Evolutionary conservation across 1,140 invertebrate genomes (phyloP), one percentile per base, ranked within the genome.

Genomic region (Drosophila tristis): DNA sequence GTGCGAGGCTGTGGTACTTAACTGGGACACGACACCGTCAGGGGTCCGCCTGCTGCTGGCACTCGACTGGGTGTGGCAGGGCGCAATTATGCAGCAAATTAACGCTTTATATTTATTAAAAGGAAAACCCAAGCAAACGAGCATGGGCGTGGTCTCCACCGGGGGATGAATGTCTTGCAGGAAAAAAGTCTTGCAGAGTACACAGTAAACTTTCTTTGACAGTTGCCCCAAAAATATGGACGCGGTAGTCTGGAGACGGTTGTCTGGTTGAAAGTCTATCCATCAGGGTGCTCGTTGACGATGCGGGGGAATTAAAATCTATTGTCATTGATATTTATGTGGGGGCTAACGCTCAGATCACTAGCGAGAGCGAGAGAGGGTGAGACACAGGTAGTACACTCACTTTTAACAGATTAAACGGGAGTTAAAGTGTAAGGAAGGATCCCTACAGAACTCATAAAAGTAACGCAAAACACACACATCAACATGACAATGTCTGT

Each of bases 61-160:
- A 29, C 51, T 47, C 57, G 20, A n/a, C 43, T 82, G 81, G 81
- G 81, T 78, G 79, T 89, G 84, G 65, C 82, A 63, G 63, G 61
- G 78, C 82, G 84, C 82, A 87, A 87, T 86, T 89, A 87, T 87
- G 82, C 82, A 87, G 82, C 84, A 87, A 89, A 87, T 87, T 89
- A 87, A 87, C 82, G 84, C 75, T 89, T 87, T 87, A 89, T 87
- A 82, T 87, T 87, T 89, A 89, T 87, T 87, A 86, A 87, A 89
- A 89, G 82, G 65, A 80, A 67, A 65, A 59, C 70, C 51, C 68
- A 56, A 57, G 77, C 57, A 73, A 80, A 77, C 66, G 70, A 82
- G 51, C 51, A 63, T 77, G 72, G 77, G 67, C 53, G 67, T 71
- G 65, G 65, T 54, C 55, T 13, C 44, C 47, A 31, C 60, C 57